Percentiles rank a stretch among this genome's conserved stretches.
Conservation (phyloP, 2,797 vertebrate species). For the Austrolebias charrua region DNA sequence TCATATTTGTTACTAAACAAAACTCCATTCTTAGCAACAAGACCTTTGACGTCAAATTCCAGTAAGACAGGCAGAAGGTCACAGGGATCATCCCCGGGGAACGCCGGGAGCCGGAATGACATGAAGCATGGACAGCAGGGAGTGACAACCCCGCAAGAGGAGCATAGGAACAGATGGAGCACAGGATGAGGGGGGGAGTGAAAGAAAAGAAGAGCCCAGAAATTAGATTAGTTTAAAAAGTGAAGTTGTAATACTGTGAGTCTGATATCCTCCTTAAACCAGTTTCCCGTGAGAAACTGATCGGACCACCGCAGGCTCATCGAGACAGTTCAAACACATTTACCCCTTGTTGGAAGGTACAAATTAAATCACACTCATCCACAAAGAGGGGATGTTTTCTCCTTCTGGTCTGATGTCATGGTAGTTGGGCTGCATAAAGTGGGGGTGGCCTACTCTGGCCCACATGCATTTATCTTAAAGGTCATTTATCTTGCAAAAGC, state of each 20-base stretch:
- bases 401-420: conserved; percentile 99
- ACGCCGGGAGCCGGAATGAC: conserved; percentile 77
- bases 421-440: conserved; percentile 91
- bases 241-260: conserved; percentile 87
- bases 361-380: conserved; percentile 97
- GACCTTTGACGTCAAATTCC: conserved; percentile 91
- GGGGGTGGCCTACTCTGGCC: conserved; percentile 81
- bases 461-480: conserved; percentile 91
- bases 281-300: conserved; percentile 98
- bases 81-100: conserved; percentile 85
- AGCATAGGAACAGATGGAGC: conserved; percentile 76
- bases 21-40: conserved; percentile 87
- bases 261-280: conserved; percentile 88
- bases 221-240: conserved; percentile 96
- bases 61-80: conserved; percentile 92
- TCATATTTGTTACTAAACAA: conserved; percentile 89
- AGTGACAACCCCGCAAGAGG: conserved; percentile 72
- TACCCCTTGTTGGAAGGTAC: conserved; percentile 98
- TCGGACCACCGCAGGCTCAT: conserved; percentile 82
- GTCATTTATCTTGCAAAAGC: conserved; percentile 88
- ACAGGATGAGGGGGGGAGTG: conserved; percentile 82
- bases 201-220: conserved; percentile 82
- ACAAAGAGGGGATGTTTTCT: conserved; percentile 99
- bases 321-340: conserved; percentile 97
- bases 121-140: conserved; percentile 72